phyloP scores from a whole-genome alignment of 2,113 vertebrate genomes.

The Upupa epops region DNA sequence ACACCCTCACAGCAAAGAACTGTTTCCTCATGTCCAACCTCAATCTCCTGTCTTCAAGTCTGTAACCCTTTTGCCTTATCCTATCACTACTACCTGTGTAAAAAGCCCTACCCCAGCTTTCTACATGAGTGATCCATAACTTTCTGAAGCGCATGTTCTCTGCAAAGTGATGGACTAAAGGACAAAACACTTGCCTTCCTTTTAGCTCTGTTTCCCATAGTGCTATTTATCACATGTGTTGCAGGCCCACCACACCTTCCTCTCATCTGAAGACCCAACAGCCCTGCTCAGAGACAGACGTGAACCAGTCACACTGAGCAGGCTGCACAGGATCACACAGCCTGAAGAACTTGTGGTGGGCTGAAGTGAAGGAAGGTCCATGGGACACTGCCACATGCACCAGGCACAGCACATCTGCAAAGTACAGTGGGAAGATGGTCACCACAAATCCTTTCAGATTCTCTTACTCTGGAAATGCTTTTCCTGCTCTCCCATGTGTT shows the following conservation, averaged over 20 bases:
- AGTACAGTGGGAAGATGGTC: neutral
- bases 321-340: neutral
- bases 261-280: neutral
- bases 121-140: neutral
- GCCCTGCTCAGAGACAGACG: neutral
- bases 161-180: neutral
- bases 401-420: neutral
- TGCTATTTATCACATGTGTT: neutral
- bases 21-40: too few relatives aligned
- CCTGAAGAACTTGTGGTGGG: neutral
- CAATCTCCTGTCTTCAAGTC: too few relatives aligned
- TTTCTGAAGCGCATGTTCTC: neutral
- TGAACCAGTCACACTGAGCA: neutral
- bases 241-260: neutral
- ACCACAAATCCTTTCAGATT: neutral
- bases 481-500: constrained; percentile 4
- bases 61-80: too few relatives aligned
- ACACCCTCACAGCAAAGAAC: too few relatives aligned
- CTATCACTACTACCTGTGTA: too few relatives aligned
- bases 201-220: neutral
- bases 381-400: accelerated
- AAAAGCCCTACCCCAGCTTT: too few relatives aligned
- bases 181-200: neutral
- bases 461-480: neutral
- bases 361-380: neutral